Conservation (phyloP, 1,140 invertebrate genomes). For the Coenobita brevimanus region DNA sequence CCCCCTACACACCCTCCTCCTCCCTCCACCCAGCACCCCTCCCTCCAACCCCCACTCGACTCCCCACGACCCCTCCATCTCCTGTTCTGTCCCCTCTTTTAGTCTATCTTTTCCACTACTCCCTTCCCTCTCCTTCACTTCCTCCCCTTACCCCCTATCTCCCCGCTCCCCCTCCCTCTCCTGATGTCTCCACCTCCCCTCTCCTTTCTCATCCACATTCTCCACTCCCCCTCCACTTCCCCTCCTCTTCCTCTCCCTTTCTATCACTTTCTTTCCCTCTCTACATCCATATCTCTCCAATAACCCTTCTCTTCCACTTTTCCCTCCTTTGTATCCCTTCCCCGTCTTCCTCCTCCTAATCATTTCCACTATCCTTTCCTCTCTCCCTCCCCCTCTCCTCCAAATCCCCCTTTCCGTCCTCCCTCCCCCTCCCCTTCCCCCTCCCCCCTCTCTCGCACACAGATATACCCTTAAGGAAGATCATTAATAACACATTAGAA, state of each 20-base stretch:
- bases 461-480: slow-evolving; percentile 38
- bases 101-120: not conserved
- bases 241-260: not conserved
- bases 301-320: not conserved
- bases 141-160: too few relatives aligned
- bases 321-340: not conserved
- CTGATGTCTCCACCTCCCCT: not conserved
- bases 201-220: not conserved
- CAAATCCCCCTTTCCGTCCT: not conserved
- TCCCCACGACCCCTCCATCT: not conserved
- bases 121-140: not conserved
- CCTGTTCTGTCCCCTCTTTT: not conserved
- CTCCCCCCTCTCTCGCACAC: slow-evolving; percentile 11
- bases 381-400: not conserved
- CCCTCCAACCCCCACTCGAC: too few relatives aligned
- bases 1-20: not conserved
- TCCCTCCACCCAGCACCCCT: not conserved
- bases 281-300: not conserved
- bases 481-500: slow-evolving; percentile 33
- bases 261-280: not conserved
- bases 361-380: not conserved
- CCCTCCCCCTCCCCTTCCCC: too few relatives aligned
- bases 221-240: not conserved
- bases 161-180: not conserved
- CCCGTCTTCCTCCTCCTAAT: not conserved